phyloP scores from a whole-genome alignment of 2,113 vertebrate genomes.

The Spea bombifrons region DNA sequence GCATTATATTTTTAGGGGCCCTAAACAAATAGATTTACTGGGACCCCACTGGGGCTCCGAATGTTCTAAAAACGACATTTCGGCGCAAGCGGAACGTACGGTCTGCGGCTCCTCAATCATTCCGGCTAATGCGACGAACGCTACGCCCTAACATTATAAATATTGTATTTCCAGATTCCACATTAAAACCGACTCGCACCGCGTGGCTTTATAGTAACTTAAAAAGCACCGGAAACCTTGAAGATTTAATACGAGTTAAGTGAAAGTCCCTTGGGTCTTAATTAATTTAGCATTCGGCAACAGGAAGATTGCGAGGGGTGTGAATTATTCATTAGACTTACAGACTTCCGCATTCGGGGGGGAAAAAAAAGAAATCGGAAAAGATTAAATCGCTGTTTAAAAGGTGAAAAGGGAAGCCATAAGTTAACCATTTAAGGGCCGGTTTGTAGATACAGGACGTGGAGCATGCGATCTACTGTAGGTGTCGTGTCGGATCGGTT shows the following conservation, averaged over 20 bases:
- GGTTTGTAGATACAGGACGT: not conserved
- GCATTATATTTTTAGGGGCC: too few species aligned
- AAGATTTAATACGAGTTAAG: slow-evolving; percentile 64
- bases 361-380: slow-evolving; percentile 57
- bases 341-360: slow-evolving; percentile 62
- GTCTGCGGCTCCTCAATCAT: slow-evolving; percentile 3
- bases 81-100: too few species aligned
- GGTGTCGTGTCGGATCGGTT: too few species aligned
- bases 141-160: slow-evolving; percentile 42
- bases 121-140: not conserved
- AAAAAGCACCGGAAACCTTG: slow-evolving; percentile 64
- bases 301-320: slow-evolving; percentile 63
- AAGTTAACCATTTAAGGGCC: slow-evolving; percentile 60
- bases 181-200: slow-evolving; percentile 56
- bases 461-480: too few species aligned
- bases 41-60: too few species aligned
- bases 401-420: slow-evolving; percentile 45
- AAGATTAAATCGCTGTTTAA: slow-evolving; percentile 63
- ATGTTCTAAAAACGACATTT: too few species aligned
- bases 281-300: slow-evolving; percentile 68
- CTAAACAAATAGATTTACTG: too few species aligned
- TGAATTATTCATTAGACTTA: slow-evolving; percentile 72
- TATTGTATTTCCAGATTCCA: slow-evolving; percentile 55
- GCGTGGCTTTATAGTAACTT: slow-evolving; percentile 57
- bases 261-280: slow-evolving; percentile 69